phyloP scores from a whole-genome alignment of 1,140 invertebrate species.

The Helicorthomorpha holstii region DNA sequence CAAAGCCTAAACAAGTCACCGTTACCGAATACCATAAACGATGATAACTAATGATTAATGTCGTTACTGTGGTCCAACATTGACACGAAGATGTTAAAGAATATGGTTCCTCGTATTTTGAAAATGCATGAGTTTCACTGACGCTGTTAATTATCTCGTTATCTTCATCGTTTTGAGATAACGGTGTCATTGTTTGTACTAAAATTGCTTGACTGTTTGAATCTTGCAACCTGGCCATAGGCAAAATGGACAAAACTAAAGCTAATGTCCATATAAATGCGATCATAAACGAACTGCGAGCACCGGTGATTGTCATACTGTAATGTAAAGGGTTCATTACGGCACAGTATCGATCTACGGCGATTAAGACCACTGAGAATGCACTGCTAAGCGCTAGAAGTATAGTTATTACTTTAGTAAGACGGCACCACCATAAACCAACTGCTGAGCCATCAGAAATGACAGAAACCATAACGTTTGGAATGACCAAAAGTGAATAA shows the following conservation, averaged over 20 bases:
- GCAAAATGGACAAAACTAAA: constrained; percentile 8
- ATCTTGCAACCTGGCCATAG: constrained; percentile 4
- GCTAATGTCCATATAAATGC: constrained; percentile 37
- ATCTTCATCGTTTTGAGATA: no score
- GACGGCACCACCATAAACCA: constrained; percentile 26
- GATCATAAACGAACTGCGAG: constrained; percentile 49
- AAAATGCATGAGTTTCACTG: background rate
- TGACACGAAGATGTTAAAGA: background rate
- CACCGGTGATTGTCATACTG: constrained; percentile 51
- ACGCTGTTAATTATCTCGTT: no score
- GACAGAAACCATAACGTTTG: constrained; percentile 31
- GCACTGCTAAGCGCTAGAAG: constrained; percentile 37
- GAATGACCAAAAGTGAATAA: constrained; percentile 39
- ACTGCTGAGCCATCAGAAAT: constrained; percentile 21
- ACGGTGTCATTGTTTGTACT: no score
- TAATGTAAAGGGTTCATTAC: constrained; percentile 73
- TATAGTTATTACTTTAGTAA: constrained; percentile 32
- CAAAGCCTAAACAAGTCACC: constrained; percentile 30
- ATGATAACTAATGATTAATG: background rate
- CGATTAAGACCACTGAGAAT: constrained; percentile 59
- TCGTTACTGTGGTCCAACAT: background rate
- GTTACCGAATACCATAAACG: constrained; percentile 4
- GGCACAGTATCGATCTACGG: constrained; percentile 68
- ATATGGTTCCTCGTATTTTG: background rate
- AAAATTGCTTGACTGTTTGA: no score